phyloP scores from a whole-genome alignment of 1,140 invertebrate species.

The Trinorchestia longiramus region DNA sequence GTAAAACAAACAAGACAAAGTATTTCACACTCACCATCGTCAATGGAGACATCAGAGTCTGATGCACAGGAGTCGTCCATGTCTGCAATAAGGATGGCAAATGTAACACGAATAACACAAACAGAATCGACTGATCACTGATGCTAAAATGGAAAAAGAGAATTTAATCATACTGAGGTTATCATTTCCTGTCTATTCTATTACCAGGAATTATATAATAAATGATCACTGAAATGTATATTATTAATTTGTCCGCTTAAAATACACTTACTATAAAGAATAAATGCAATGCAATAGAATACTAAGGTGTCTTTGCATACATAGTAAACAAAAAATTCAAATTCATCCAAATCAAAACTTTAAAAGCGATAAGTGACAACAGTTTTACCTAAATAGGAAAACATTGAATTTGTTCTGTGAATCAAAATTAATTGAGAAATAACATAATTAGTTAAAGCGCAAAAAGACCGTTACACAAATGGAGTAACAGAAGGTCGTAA shows the following conservation, averaged over 20 bases:
- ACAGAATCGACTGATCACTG: background rate
- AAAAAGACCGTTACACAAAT: background rate
- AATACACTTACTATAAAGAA: background rate
- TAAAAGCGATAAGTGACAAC: background rate
- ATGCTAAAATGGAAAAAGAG: background rate
- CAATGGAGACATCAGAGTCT: slow-evolving; percentile 69
- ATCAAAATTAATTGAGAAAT: background rate
- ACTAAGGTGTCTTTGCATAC: too few species aligned
- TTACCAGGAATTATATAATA: background rate
- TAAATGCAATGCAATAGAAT: too few species aligned
- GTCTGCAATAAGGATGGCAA: background rate
- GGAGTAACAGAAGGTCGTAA: background rate
- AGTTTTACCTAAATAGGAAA: background rate
- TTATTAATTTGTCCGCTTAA: background rate
- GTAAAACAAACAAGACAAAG: slow-evolving; percentile 73
- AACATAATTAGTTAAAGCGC: background rate
- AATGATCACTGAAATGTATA: background rate
- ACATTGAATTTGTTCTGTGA: background rate
- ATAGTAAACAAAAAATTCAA: background rate
- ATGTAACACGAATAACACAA: background rate
- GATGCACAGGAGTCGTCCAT: slow-evolving; percentile 69
- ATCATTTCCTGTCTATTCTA: background rate
- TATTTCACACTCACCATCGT: slow-evolving; percentile 68
- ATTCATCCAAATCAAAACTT: background rate
- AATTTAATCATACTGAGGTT: background rate